Conservation (phyloP, 2,888 invertebrate species). For the Dicyrtomina minuta region DNA sequence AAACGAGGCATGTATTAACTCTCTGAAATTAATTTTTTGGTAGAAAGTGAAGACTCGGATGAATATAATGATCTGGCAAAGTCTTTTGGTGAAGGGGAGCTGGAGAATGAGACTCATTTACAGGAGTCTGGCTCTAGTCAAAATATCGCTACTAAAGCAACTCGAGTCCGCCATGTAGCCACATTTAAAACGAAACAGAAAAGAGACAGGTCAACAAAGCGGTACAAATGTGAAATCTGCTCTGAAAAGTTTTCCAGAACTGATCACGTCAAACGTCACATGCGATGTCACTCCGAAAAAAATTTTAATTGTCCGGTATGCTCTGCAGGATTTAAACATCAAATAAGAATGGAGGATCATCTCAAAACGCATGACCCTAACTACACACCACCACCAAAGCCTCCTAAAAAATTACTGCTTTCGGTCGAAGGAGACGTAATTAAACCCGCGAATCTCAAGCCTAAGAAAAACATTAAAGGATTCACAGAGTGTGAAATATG, state of each 20-base stretch:
- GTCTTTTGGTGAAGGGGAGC: too few relatives aligned
- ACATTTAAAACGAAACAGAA: neutral
- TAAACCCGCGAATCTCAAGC: neutral
- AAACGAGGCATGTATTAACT: too few relatives aligned
- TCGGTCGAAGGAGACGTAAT: neutral
- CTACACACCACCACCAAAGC: neutral
- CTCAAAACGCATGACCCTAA: neutral
- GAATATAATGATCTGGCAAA: too few relatives aligned
- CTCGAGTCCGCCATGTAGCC: neutral
- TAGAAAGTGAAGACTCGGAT: too few relatives aligned
- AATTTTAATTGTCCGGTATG: neutral
- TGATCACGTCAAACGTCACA: neutral
- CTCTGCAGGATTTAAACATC: neutral
- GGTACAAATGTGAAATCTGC: neutral
- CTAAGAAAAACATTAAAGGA: neutral
- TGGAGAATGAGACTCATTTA: too few relatives aligned
- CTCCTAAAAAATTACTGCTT: too few relatives aligned
- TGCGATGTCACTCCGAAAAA: neutral
- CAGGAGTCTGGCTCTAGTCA: too few relatives aligned
- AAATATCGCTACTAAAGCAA: too few relatives aligned
- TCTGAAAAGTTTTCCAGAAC: neutral
- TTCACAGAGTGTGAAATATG: slow-evolving; percentile 8
- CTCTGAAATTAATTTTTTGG: too few relatives aligned
- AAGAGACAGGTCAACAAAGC: neutral
- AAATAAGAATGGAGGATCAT: neutral